Conservation (phyloP, 2,888 invertebrate species). For the Metalampra italica region DNA sequence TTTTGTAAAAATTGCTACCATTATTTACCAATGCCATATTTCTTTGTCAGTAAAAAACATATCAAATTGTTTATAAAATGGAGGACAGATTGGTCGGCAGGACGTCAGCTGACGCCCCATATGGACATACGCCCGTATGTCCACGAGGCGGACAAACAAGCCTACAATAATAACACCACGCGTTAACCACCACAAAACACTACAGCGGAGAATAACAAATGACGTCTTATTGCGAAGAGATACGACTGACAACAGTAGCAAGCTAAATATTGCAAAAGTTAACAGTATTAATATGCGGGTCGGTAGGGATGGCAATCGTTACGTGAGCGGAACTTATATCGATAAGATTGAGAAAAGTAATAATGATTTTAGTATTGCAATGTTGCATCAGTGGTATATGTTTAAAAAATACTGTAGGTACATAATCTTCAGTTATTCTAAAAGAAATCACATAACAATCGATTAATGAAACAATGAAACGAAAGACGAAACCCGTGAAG, state of each 20-base stretch:
- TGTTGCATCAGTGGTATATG: neutral
- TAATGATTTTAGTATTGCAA: no score
- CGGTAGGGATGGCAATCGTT: conserved; percentile 35
- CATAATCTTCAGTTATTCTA: no score
- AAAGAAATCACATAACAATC: neutral
- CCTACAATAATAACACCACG: conserved; percentile 40
- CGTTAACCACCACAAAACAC: conserved; percentile 14
- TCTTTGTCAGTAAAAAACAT: neutral
- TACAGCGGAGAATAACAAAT: conserved; percentile 15
- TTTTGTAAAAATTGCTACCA: no score
- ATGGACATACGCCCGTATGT: conserved; percentile 26
- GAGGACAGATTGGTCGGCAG: conserved; percentile 13
- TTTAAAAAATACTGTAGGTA: neutral
- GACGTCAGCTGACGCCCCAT: conserved; percentile 48
- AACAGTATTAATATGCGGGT: conserved; percentile 53
- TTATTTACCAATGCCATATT: no score
- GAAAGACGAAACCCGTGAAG: conserved; percentile 3
- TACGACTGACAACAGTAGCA: conserved; percentile 30
- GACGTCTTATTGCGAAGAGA: conserved; percentile 24
- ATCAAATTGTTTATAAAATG: neutral
- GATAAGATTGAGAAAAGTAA: conserved; percentile 14
- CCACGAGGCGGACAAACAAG: no score
- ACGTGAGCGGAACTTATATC: conserved; percentile 25
- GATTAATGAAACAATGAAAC: neutral
- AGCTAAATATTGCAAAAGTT: conserved; percentile 29